These are phyloP conservation scores for Drosophila ohnishii DNA, from an alignment of 1,140 invertebrate genomes.

Conservation along the genomic window DNA sequence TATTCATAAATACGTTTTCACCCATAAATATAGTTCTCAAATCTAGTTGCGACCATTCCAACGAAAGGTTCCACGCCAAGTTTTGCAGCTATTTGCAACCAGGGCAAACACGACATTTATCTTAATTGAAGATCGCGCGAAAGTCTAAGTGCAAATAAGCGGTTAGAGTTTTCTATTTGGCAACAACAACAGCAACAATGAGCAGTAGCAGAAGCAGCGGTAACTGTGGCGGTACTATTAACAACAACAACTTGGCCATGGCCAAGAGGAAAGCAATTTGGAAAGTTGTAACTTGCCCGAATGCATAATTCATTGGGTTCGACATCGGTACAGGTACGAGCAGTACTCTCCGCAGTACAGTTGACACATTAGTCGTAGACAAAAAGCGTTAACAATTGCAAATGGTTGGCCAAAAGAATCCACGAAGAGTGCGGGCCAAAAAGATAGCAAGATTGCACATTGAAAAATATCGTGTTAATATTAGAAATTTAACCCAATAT, in stretches of 20 bases:
- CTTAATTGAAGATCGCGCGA: conserved; percentile 66
- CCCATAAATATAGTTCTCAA: conserved; percentile 11
- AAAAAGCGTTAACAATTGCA: conserved; percentile 62
- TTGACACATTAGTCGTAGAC: conserved; percentile 65
- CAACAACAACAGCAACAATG: conserved; percentile 37
- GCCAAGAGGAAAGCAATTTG: conserved; percentile 68
- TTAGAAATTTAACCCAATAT: too few relatives aligned
- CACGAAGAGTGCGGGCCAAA: conserved; percentile 25
- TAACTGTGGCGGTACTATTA: conserved; percentile 28
- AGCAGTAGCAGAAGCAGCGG: conserved; percentile 11
- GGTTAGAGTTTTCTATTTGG: conserved; percentile 68
- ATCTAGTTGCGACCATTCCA: neutral
- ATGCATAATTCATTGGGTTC: conserved; percentile 76
- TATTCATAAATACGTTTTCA: neutral
- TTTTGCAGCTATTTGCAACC: conserved; percentile 37
- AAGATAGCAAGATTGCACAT: conserved; percentile 14
- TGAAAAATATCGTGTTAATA: neutral
- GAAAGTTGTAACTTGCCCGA: conserved; percentile 73
- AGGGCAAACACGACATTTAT: conserved; percentile 45
- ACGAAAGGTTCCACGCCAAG: conserved; percentile 1
- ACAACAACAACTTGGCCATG: conserved; percentile 38
- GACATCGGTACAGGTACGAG: conserved; percentile 39
- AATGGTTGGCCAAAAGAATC: conserved; percentile 61
- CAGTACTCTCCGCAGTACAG: conserved; percentile 37
- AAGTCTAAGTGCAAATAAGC: conserved; percentile 62